Conservation (phyloP, 1,140 invertebrate species). For the Drosophila tsacasi region DNA sequence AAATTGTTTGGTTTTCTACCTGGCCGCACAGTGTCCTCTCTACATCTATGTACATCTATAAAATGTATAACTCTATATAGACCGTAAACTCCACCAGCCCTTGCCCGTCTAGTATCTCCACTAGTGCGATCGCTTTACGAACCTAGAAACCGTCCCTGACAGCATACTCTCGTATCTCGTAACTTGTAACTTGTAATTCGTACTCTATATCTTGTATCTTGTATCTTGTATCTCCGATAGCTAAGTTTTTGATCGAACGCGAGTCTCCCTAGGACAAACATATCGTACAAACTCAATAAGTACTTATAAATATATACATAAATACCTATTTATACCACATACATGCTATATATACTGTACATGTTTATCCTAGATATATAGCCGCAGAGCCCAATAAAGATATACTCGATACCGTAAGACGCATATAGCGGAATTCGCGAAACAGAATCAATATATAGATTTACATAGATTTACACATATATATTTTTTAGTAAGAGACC, state of each 20-base stretch:
- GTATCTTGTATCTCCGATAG: constrained; percentile 51
- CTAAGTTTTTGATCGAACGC: constrained; percentile 42
- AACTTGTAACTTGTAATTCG: constrained; percentile 32
- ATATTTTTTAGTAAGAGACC: constrained; percentile 75
- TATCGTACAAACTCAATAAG: constrained; percentile 80
- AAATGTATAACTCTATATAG: constrained; percentile 62
- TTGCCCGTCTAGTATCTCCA: constrained; percentile 63
- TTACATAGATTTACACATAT: constrained; percentile 41
- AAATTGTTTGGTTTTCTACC: constrained; percentile 16
- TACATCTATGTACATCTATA: constrained; percentile 33
- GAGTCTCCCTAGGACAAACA: constrained; percentile 75
- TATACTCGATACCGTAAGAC: constrained; percentile 43
- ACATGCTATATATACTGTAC: constrained; percentile 35
- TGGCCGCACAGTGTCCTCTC: constrained; percentile 34
- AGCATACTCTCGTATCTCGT: constrained; percentile 55
- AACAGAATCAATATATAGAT: constrained; percentile 43
- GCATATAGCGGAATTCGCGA: constrained; percentile 22
- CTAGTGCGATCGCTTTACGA: constrained; percentile 74
- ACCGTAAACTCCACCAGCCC: constrained; percentile 36
- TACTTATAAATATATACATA: constrained; percentile 58
- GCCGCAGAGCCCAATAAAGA: constrained; percentile 34
- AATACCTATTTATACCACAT: constrained; percentile 47
- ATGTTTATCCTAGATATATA: constrained; percentile 47
- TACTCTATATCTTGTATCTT: constrained; percentile 28
- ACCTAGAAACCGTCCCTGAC: constrained; percentile 80